Conservation (phyloP, 2,113 vertebrate genomes). For the Panthera leo region DNA sequence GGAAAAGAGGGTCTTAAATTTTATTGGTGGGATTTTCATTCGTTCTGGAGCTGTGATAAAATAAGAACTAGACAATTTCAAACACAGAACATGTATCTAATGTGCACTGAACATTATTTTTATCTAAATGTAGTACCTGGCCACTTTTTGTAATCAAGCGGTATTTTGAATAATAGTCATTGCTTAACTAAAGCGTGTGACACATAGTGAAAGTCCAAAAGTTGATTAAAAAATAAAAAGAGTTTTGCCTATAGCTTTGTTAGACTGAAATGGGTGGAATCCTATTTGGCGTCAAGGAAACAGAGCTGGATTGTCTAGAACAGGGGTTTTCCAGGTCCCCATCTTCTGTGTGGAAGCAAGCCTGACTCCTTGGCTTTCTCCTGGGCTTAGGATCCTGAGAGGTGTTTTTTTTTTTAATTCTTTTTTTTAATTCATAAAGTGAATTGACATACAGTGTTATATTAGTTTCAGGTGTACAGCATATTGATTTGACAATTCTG, state of each 20-base stretch:
- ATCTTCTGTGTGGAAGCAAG: neutral
- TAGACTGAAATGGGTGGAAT: neutral
- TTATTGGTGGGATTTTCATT: neutral
- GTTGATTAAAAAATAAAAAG: neutral
- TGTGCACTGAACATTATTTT: neutral
- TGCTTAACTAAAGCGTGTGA: neutral
- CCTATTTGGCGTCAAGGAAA: neutral
- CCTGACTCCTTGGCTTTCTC: neutral
- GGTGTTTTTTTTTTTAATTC: neutral
- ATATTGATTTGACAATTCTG: neutral
- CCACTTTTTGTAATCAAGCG: conserved; percentile 16
- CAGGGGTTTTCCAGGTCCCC: neutral
- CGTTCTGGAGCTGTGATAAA: neutral
- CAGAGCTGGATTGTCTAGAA: neutral
- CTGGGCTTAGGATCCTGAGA: neutral
- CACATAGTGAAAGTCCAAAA: neutral
- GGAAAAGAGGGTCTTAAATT: neutral
- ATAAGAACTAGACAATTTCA: neutral
- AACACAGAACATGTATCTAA: neutral
- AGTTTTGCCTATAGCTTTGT: neutral
- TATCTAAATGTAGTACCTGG: neutral
- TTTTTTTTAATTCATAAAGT: neutral
- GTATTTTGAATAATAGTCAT: conserved; percentile 36
- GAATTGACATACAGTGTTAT: neutral
- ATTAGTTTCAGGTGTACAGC: neutral